Base-by-base conservation (phyloP, 2,888 invertebrate species). In the Apamea crenata region DNA sequence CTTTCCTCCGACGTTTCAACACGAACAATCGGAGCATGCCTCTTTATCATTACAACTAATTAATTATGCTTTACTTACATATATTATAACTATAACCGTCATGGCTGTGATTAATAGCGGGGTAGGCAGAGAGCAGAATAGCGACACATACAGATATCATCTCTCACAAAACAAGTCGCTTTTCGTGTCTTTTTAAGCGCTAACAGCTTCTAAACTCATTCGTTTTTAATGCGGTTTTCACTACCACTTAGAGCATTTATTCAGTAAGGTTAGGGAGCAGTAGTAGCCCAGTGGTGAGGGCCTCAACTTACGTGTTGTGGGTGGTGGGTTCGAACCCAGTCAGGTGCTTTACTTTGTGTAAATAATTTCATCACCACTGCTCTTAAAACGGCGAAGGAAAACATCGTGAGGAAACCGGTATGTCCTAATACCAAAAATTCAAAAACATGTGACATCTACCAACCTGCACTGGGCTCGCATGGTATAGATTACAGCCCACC, bases 1-100 rank as follows among this genome's bases (percentile, higher is more conserved):
- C 50, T 81, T 87, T 80, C 78, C 82, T 80, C 65, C 73, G 75
- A 53, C 77, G 44, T 88, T 88, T 69, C 87, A 36, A 80, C 85
- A 88, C 40, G 25, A 85, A 61, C 76, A 77, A 89, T 78, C 80
- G 78, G 85, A 87, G 77, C 87, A 81, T 88, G 75, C 82, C 80
- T n/a, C 77, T 88, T 81, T 81, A 87, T 82, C 77, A 88, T 80
- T 77, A 69, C 8, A 69, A 77, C 40, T 86, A 68, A 82, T 88
- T 82, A 78, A 74, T 78, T 81, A 68, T 75, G 56, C 29, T 66
- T 80, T 80, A 80, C 61, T 68, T 80, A 72, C 70, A 10, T 40
- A 50, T 32, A 80, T 71, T 69, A 74, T 59, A 40, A 67, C 10
- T 53, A 71, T 73, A 56, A 79, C 44, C 53, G 59, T 79, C 63